Base-by-base conservation (phyloP, 2,113 vertebrate species). In the Zosterops hypoxanthus region DNA sequence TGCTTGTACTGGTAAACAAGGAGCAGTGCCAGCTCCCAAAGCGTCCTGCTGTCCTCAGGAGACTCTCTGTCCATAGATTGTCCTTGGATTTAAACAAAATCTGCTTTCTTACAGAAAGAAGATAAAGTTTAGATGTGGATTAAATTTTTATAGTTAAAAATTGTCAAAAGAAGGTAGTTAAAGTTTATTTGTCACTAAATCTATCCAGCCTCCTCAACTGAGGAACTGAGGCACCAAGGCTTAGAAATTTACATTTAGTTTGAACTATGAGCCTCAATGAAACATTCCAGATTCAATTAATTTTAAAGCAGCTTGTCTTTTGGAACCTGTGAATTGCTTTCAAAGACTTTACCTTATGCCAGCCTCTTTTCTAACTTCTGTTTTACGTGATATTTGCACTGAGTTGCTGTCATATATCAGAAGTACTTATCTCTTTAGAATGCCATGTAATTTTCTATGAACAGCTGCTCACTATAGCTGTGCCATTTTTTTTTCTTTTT, bases 341-440 rank as follows among this genome's bases (percentile, higher is more conserved):
- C 56, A 56, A 82, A 85, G 66, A 33, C 20, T 85, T 56, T 3
- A 72, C 21, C 24, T 72, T 83, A 63, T 70, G 55, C 36, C 77
- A 47, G 13, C 16, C 69, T 31, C 77, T 73, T 69, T 61, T 39
- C 33, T 59, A 22, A 50, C 65, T 61, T 66, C 22, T 56, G 11
- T 59, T 81, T 81, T 61, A 44, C 8, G 1, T 57, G 15, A 31
- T 88, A 46, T 84, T 92, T 88, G 24, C 63, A 71, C 31, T 77
- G 92, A 94, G 91, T 76, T 96, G 56, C 84, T 94, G 84, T 91
- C 60, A 69, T 65, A 70, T 90, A 94, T 94, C 53, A 82, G 86
- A 96, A 92, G 88, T 81, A 95, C 95, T 94, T 97, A 87, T 86
- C 66, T 97, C 90, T 93, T 94, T 86, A 91, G 92, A 96, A 96